A percentile compares a stretch with the other conserved stretches of the same genome.
These are phyloP conservation scores for Xylota segnis DNA, from an alignment of 2,888 invertebrate genomes.

Conservation along the genomic window DNA sequence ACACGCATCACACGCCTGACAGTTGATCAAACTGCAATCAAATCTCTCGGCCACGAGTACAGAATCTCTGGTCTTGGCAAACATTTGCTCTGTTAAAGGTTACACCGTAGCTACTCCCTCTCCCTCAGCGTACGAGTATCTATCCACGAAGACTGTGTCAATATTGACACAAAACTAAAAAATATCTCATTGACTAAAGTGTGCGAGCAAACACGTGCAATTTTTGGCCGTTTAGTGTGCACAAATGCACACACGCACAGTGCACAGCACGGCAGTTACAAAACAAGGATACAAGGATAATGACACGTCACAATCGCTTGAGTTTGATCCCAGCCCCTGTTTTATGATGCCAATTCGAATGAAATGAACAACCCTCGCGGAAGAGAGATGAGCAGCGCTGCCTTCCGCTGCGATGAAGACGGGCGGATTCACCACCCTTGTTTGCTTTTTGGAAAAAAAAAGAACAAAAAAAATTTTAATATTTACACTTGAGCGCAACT, in stretches of 20 bases:
- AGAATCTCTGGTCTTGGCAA: constrained; percentile 66
- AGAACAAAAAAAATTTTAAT: constrained; percentile 72
- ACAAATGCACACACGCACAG: constrained; percentile 55
- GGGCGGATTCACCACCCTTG: constrained; percentile 51
- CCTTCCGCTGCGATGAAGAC: constrained; percentile 23
- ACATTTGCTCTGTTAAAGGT: constrained; percentile 53
- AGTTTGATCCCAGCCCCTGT: constrained; percentile 18
- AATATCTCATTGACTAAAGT: constrained; percentile 75
- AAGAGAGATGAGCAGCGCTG: constrained; percentile 44
- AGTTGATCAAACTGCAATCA: constrained; percentile 72
- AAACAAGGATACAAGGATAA: constrained; percentile 73
- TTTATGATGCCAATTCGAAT: constrained; percentile 57
- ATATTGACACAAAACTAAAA: constrained; percentile 73
- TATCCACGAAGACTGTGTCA: constrained; percentile 60
- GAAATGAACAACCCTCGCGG: constrained; percentile 56
- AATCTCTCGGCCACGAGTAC: constrained; percentile 43
- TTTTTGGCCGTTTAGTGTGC: constrained; percentile 74
- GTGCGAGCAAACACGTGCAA: constrained; percentile 75
- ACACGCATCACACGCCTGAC: constrained; percentile 46
- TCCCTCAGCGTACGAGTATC: constrained; percentile 39
- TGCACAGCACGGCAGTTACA: constrained; percentile 42
- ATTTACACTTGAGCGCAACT: constrained; percentile 75
- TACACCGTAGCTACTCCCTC: constrained; percentile 4
- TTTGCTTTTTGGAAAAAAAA: too few species aligned
- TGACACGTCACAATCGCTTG: constrained; percentile 70